These are phyloP conservation scores for Temnothorax rugatulus DNA, from an alignment of 2,888 invertebrate genomes.

Conservation along the genomic window DNA sequence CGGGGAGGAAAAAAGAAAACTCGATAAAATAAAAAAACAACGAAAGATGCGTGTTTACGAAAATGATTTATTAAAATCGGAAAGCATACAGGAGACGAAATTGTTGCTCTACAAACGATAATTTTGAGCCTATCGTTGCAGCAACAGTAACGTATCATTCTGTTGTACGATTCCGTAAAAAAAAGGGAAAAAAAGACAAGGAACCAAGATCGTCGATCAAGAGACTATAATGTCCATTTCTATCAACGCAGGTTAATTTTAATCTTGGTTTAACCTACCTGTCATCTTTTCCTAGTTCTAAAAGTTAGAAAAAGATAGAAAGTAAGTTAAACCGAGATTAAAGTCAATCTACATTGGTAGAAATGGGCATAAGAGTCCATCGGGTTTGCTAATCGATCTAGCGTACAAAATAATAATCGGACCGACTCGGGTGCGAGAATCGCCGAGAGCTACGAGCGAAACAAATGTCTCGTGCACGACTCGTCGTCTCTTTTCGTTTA, in stretches of 20 bases:
- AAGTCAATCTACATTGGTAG: no score
- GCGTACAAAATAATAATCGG: neutral
- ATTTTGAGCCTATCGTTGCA: neutral
- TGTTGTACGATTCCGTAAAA: conserved; percentile 3
- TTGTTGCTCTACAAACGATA: conserved; percentile 38
- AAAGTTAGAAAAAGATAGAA: no score
- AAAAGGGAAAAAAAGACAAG: neutral
- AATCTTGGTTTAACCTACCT: no score
- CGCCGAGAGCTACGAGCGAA: neutral
- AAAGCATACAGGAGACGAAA: conserved; percentile 63
- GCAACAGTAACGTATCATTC: conserved; percentile 17
- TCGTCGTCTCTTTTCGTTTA: neutral
- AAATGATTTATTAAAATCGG: conserved; percentile 71
- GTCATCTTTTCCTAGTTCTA: no score
- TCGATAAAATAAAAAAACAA: conserved; percentile 64
- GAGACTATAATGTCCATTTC: no score
- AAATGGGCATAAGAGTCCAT: neutral
- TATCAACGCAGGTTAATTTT: no score
- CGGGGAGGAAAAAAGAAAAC: neutral
- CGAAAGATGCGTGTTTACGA: conserved; percentile 57
- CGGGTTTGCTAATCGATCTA: neutral
- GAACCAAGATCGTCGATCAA: conserved; percentile 14
- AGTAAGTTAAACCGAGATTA: no score
- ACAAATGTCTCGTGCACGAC: neutral
- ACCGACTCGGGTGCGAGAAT: neutral